Evolutionary conservation across 2,888 invertebrate genomes (phyloP).

Genomic region (Apodemia duryi): DNA sequence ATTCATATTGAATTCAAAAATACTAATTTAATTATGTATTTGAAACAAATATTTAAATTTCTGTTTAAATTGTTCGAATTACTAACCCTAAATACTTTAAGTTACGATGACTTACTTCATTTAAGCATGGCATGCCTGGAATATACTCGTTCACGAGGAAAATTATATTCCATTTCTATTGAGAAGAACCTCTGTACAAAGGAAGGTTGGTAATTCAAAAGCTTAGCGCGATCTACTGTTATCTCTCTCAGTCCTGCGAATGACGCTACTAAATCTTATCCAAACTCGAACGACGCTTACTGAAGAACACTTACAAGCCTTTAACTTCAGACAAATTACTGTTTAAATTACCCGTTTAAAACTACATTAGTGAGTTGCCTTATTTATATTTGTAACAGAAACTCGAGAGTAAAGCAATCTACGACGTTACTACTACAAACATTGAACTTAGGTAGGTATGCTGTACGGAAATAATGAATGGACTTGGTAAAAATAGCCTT

Average conservation of each 20-base stretch:
- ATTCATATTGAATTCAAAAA: no score
- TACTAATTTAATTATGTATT: no score
- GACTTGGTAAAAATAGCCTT: neutral
- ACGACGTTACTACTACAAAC: slow-evolving; percentile 34
- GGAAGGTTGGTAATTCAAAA: slow-evolving; percentile 57
- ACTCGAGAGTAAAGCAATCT: neutral
- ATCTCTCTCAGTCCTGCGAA: slow-evolving; percentile 57
- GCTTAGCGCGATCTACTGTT: slow-evolving; percentile 48
- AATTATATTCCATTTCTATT: slow-evolving; percentile 34
- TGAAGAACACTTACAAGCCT: slow-evolving; percentile 52
- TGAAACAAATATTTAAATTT: no score
- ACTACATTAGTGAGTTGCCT: slow-evolving; percentile 16
- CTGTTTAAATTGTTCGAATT: no score
- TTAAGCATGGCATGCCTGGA: slow-evolving; percentile 48
- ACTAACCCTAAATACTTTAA: no score
- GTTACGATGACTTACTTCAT: slow-evolving; percentile 31
- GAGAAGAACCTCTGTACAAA: slow-evolving; percentile 46
- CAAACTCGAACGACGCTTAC: slow-evolving; percentile 48
- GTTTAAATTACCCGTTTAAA: slow-evolving; percentile 49
- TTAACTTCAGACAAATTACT: slow-evolving; percentile 61
- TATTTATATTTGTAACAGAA: slow-evolving; percentile 6
- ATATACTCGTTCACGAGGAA: slow-evolving; percentile 50
- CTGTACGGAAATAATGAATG: neutral
- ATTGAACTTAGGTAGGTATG: slow-evolving; percentile 29
- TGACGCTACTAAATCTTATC: slow-evolving; percentile 59